phyloP scores from a whole-genome alignment of 2,797 vertebrate species.

The Adrianichthys oophorus region DNA sequence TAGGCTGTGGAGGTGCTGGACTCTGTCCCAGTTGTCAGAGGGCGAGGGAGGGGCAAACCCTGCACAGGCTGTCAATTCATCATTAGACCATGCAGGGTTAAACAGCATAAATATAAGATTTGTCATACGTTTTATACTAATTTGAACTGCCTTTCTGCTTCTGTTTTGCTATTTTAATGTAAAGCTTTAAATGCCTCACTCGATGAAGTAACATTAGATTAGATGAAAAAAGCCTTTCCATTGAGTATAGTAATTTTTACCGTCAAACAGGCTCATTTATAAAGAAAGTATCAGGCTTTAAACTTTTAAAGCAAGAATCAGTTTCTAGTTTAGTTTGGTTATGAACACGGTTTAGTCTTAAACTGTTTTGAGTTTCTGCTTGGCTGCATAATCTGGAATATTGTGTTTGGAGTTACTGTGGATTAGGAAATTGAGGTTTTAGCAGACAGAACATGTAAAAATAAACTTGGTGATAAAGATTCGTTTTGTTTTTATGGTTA shows the following conservation, averaged over 20 bases:
- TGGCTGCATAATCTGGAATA: background rate
- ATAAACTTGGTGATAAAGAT: background rate
- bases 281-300: too few species aligned
- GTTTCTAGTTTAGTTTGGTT: too few species aligned
- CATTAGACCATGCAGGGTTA: too few species aligned
- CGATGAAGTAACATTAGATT: background rate
- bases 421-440: background rate
- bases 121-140: background rate
- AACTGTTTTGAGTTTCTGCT: background rate
- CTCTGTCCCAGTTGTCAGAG: too few species aligned
- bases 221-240: background rate
- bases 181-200: background rate
- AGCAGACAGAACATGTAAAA: background rate
- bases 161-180: background rate
- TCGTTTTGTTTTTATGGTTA: too few species aligned
- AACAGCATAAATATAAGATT: too few species aligned
- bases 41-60: too few species aligned
- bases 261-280: too few species aligned
- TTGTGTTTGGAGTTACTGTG: background rate
- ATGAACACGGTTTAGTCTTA: background rate
- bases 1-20: too few species aligned
- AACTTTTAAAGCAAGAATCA: too few species aligned
- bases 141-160: background rate
- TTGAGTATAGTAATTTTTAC: too few species aligned
- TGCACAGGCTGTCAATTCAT: too few species aligned